These are phyloP conservation scores for Drosophila bunnanda DNA, from an alignment of 2,888 invertebrate genomes.

Conservation along the genomic window DNA sequence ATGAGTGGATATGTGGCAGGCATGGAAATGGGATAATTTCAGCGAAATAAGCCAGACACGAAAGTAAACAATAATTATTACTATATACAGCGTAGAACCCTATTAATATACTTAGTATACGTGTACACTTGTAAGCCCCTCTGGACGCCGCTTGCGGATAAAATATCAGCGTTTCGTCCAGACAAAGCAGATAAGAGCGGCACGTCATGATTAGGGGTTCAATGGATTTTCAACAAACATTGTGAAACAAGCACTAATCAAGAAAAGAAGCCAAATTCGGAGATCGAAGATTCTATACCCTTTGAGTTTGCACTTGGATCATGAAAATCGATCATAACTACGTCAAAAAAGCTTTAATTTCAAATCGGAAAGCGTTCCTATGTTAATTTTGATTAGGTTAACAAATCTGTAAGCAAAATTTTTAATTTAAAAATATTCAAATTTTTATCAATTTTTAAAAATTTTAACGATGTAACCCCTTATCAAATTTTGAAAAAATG, in stretches of 20 bases:
- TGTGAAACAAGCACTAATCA: background rate
- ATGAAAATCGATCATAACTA: background rate
- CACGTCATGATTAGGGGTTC: background rate
- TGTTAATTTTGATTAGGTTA: too few species aligned
- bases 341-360: too few species aligned
- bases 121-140: background rate
- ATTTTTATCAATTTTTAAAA: too few species aligned
- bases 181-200: conserved; percentile 1
- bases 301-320: background rate
- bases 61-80: background rate
- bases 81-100: background rate
- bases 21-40: background rate
- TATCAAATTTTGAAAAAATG: too few species aligned
- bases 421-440: too few species aligned
- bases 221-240: background rate
- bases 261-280: background rate
- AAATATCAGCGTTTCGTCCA: background rate
- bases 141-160: conserved; percentile 3
- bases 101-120: conserved; percentile 1
- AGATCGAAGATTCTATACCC: background rate
- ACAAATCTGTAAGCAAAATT: too few species aligned
- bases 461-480: too few species aligned
- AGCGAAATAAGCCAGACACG: background rate
- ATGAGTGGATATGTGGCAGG: background rate
- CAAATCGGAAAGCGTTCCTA: too few species aligned